Evolutionary conservation across 1,140 invertebrate species (phyloP), one percentile per base, ranked within the genome.

Genomic region (Cheumatopsyche charites): DNA sequence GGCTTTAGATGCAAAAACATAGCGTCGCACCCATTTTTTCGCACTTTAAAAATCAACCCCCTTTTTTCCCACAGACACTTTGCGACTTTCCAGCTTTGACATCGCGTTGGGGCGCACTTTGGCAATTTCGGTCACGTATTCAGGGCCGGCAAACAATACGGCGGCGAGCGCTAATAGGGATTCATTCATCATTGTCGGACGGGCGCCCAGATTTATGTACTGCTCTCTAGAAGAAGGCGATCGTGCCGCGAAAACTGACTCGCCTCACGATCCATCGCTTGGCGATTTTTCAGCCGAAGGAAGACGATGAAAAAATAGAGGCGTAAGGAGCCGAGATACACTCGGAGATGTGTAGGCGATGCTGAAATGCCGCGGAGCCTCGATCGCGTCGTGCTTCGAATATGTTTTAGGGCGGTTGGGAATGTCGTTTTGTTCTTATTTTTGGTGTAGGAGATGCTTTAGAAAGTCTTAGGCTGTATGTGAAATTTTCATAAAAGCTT

Each of bases 141-240:
- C 29, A 55, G 29, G 69, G 62, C 70, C 67, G 67, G 70, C 70
- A 70, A 75, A 75, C 73, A 75, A 75, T 75, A 70, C 73, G 70
- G 62, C 21, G 29, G 61, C 36, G 45, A 69, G 70, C 65, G 73
- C 73, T 75, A 70, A 75, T 75, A 72, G 55, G 73, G 73, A 72
- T 70, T 70, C 73, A 75, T 75, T 75, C 73, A 72, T 75, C 73
- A 75, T 72, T 75, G 73, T 75, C 73, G 70, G 62, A 47, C 71
- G 36, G 29, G 29, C 29, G 23, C 52, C 23, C 70, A 72, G 73
- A 75, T 75, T 75, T 72, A 75, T 75, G 73, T 75, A 75, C 73
- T 72, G 36, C 62, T 15, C 29, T 3, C 15, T 6, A 47, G 43
- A 3, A 9, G 55, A 58, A 61, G 61, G 67, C 25, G 47, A 68